Base-by-base conservation (phyloP, 2,888 invertebrate genomes). In the Drosophila nr. medialis region DNA sequence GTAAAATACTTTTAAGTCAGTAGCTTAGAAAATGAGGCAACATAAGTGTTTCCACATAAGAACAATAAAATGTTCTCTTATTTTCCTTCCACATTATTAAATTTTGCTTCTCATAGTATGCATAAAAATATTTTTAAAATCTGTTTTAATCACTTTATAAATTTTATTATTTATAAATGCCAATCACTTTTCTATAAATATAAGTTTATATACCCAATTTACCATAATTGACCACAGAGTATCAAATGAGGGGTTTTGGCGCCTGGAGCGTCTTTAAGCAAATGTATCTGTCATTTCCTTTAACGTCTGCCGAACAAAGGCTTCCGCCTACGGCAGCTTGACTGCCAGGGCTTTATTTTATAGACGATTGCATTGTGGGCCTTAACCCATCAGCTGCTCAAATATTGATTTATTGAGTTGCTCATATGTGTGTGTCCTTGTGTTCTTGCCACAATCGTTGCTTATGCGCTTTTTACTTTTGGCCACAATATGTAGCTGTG, bases 351-450 rank as follows among this genome's bases (percentile, higher is more conserved):
- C 55, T 65, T 32, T 24, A 45, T 72, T 60, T 72, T 69, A 70
- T 73, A 82, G 80, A 77, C 83, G 82, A 82, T 89, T 85, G 83
- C 86, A 84, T 76, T 83, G 54, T 58, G 50, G 55, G 65, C 53
- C 58, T 55, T 61, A 55, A 63, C 61, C 61, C 61, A 30, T 13
- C 54, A 40, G 72, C 42, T 72, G 62, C 70, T 86, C 73, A 69
- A 85, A 83, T 88, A 90, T 85, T 90, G 85, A 85, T 85, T 85
- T 90, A 85, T 88, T 71, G 86, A 77, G 77, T 71, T 75, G 71
- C 89, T 84, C 90, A 85, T 77, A 74, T 84, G 62, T 32, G 27
- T 45, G 40, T 53, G 63, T 30, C 29, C 29, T 15, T 30, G 38
- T 67, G 72, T 73, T 72, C 81, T 58, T 54, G 29, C 60, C 34